Evolutionary conservation across 2,888 invertebrate genomes (phyloP).

Genomic region (Drosophila helvetica): DNA sequence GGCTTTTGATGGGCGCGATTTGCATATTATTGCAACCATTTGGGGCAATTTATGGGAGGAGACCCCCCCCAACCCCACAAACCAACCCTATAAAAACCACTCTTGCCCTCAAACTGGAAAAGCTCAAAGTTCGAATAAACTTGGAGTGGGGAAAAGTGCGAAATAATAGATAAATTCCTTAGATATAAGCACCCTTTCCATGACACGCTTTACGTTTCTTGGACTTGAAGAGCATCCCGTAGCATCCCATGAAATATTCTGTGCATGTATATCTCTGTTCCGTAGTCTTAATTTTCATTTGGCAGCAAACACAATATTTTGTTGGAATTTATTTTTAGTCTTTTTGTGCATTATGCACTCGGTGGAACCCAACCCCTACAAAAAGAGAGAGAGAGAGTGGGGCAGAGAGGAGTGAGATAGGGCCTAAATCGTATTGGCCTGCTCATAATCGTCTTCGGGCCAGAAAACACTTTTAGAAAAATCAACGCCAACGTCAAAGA

Average conservation of each 20-base stretch:
- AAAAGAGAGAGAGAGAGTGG: slow-evolving; percentile 3
- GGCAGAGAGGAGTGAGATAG: neutral
- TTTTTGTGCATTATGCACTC: slow-evolving; percentile 10
- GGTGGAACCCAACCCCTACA: neutral
- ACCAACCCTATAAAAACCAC: neutral
- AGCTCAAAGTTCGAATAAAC: slow-evolving; percentile 7
- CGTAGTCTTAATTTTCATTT: slow-evolving; percentile 1
- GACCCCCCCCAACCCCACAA: neutral
- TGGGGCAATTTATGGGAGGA: slow-evolving; percentile 52
- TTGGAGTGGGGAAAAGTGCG: neutral
- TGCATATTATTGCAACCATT: slow-evolving; percentile 66
- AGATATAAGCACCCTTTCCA: neutral
- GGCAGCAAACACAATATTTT: slow-evolving; percentile 14
- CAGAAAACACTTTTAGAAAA: slow-evolving; percentile 52
- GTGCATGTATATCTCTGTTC: neutral
- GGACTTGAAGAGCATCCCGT: slow-evolving; percentile 1
- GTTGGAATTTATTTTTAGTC: slow-evolving; percentile 24
- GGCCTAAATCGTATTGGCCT: slow-evolving; percentile 34
- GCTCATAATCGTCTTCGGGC: slow-evolving; percentile 15
- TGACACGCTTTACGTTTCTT: neutral
- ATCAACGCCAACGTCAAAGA: slow-evolving; percentile 53
- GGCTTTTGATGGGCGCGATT: slow-evolving; percentile 62
- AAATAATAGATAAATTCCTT: slow-evolving; percentile 4
- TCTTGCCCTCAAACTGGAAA: neutral
- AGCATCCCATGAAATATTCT: neutral